Base-by-base conservation (phyloP, 2,113 vertebrate genomes). In the Tiliqua scincoides region DNA sequence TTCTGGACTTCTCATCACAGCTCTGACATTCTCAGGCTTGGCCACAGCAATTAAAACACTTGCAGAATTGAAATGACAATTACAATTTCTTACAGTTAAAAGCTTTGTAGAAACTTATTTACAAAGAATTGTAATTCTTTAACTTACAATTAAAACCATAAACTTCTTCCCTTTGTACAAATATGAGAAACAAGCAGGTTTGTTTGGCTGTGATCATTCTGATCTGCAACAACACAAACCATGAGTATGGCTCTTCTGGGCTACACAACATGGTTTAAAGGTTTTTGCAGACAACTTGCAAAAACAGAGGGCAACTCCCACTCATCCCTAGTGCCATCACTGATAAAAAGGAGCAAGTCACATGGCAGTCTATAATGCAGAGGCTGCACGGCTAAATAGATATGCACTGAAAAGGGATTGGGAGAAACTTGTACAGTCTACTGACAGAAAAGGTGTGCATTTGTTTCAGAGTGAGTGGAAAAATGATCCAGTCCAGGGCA, bases 1-100 rank as follows among this genome's bases (percentile, higher is more conserved):
- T 21, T 78, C 61, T 52, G 35, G 2, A 57, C 87, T 93, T 91
- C 68, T 80, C 2, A 77, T 62, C 89, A n/a, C 70, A 87, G n/a
- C 11, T 25, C n/a, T 27, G 23, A 82, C 4, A 7, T 82, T 71
- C 80, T 82, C 48, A 82, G 79, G 18, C 25, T 70, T 71, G n/a
- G n/a, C n/a, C n/a, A 82, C 21, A 30, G 30, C 6, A 68, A 68
- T 4, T n/a, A n/a, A n/a, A n/a, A n/a, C n/a, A n/a, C n/a, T n/a
- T n/a, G n/a, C n/a, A n/a, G n/a, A n/a, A n/a, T n/a, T n/a, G n/a
- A n/a, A n/a, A n/a, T n/a, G n/a, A n/a, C n/a, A n/a, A n/a, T n/a
- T n/a, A n/a, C n/a, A n/a, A n/a, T n/a, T n/a, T n/a, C n/a, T n/a
- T n/a, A n/a, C n/a, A n/a, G n/a, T n/a, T n/a, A n/a, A n/a, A n/a